A percentile compares a stretch with the other conserved stretches of the same genome.
These are phyloP conservation scores for Rhinella marina DNA, from an alignment of 2,797 vertebrate genomes.

Conservation along the genomic window DNA sequence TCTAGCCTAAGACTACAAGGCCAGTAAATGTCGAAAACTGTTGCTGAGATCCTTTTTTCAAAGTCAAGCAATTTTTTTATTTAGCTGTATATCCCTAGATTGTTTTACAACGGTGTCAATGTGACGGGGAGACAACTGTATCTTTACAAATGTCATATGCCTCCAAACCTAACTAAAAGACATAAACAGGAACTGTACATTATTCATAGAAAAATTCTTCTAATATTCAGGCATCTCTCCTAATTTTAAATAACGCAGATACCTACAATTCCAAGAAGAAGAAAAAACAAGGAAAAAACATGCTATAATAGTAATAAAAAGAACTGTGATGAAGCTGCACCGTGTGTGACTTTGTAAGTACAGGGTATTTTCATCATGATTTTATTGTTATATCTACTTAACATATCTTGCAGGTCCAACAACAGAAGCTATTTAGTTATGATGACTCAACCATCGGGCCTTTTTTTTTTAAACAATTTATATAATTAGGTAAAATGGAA, in stretches of 20 bases:
- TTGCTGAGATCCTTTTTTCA: neutral
- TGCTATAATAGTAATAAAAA: neutral
- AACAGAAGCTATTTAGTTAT: constrained; percentile 56
- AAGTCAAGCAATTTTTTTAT: neutral
- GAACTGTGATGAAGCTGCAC: constrained; percentile 24
- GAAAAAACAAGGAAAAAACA: neutral
- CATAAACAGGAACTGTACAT: neutral
- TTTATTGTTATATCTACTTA: constrained; percentile 52
- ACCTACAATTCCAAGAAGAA: neutral
- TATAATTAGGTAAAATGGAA: constrained; percentile 56
- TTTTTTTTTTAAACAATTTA: constrained; percentile 64
- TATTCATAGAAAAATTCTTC: neutral
- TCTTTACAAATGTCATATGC: neutral
- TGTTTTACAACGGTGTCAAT: neutral
- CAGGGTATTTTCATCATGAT: constrained; percentile 27
- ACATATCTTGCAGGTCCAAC: constrained; percentile 48
- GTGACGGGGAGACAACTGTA: neutral
- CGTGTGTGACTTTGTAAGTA: constrained; percentile 29
- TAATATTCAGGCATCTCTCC: neutral
- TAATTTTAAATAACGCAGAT: neutral
- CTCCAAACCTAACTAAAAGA: neutral
- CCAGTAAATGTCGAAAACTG: neutral
- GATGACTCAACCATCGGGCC: constrained; percentile 49
- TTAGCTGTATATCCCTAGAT: no score
- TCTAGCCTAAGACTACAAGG: neutral